Evolutionary conservation across 1,140 invertebrate species (phyloP), one percentile per base, ranked within the genome.

Genomic region (Drosophila kohkoa): DNA sequence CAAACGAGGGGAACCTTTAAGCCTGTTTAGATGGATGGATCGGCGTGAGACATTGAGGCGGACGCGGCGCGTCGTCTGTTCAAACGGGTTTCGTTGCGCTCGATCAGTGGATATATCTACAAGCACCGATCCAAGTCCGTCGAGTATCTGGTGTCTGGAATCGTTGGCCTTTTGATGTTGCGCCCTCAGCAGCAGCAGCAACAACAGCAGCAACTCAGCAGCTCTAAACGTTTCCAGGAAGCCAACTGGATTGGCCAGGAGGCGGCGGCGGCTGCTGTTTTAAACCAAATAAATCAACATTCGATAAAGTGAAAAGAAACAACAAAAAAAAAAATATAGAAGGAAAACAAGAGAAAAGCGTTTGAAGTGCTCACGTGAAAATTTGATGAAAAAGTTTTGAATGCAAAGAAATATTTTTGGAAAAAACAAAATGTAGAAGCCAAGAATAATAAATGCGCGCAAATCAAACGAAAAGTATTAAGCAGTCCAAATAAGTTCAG

Each of bases 381-480:
- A 68, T 55, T 52, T 38, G 8, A 62, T 46, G 28, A 59, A 79
- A 68, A 62, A 58, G 63, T 46, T 64, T 43, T 16, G 32, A 71
- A 48, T 43, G 25, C 11, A 64, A 48, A 62, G 8, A 59, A 75
- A 55, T 38, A 30, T 41, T 49, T 49, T 49, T 49, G 57, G 43
- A 25, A 54, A 59, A 68, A 41, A 63, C 41, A 69, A 75, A 73
- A 86, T 70, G 81, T 83, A 85, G 75, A 13, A 52, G 66, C 38
- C 48, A 64, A 66, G 55, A 66, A 59, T 60, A 80, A 63, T 30
- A 67, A 82, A 70, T 70, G n/a, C 69, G 77, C 74, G 72, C 77
- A 73, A 78, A 85, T 73, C 85, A 85, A 89, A 83, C 77, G 72
- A 85, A 88, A 88, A 88, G 85, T 88, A 88, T 88, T 88, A 88